Evolutionary conservation across 2,888 invertebrate genomes (phyloP).

Genomic region (Synergus itoensis): DNA sequence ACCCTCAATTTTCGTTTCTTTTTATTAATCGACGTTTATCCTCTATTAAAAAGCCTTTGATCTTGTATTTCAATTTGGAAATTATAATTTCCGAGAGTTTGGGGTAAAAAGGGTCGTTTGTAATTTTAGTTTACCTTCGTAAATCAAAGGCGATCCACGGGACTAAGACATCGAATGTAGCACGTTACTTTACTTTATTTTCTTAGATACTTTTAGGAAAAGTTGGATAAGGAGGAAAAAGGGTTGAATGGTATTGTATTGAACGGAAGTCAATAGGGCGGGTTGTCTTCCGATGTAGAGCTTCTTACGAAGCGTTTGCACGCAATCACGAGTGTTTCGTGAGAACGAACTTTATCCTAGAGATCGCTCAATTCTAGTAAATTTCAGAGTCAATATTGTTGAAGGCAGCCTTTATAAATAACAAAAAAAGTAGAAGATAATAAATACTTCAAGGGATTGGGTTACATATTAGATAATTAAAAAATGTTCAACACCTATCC

Average conservation of each 20-base stretch:
- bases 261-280: slow-evolving; percentile 68
- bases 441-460: too few relatives aligned
- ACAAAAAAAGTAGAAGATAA: too few relatives aligned
- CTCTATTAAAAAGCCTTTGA: slow-evolving; percentile 10
- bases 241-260: slow-evolving; percentile 49
- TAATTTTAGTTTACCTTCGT: neutral
- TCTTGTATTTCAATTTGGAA: slow-evolving; percentile 11
- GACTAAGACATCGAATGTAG: neutral
- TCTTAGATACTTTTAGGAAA: slow-evolving; percentile 18
- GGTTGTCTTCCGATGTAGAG: slow-evolving; percentile 61
- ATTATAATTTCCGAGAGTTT: neutral
- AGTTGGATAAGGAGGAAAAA: neutral
- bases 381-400: neutral
- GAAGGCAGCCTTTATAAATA: neutral
- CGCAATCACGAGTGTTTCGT: slow-evolving; percentile 62
- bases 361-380: slow-evolving; percentile 14
- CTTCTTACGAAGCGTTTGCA: slow-evolving; percentile 65
- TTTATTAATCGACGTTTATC: neutral
- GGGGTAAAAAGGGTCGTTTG: neutral
- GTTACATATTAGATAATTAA: too few relatives aligned
- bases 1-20: neutral
- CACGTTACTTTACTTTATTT: neutral
- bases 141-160: neutral
- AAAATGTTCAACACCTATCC: too few relatives aligned
- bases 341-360: slow-evolving; percentile 50